These are phyloP conservation scores for Drosophila kikkawai DNA, from an alignment of 1,140 invertebrate genomes.

Conservation along the genomic window DNA sequence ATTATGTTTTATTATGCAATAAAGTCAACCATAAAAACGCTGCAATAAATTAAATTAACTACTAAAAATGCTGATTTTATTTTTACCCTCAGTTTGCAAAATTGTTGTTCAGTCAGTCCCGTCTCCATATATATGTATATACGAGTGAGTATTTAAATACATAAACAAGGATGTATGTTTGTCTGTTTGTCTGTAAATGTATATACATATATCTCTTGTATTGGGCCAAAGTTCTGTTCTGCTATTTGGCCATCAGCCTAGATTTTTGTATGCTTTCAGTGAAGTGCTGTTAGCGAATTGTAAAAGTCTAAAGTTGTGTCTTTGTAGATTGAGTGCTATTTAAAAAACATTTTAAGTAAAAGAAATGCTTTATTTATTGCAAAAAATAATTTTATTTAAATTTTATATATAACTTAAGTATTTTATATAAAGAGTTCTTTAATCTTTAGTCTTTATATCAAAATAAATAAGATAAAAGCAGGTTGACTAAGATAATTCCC, in stretches of 20 bases:
- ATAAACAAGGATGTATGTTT: conserved; percentile 38
- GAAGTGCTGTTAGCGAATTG: not conserved
- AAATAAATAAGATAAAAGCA: no score
- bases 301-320: not conserved
- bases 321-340: not conserved
- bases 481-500: not conserved
- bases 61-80: conserved; percentile 85
- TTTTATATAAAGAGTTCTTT: not conserved
- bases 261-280: conserved; percentile 19
- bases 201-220: conserved; percentile 6
- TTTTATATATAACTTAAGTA: not conserved
- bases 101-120: conserved; percentile 18
- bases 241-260: conserved; percentile 2
- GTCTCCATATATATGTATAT: conserved; percentile 1
- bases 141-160: conserved; percentile 32
- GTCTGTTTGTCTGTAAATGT: not conserved
- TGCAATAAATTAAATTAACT: conserved; percentile 85
- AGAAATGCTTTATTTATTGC: not conserved
- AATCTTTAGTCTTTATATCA: no score
- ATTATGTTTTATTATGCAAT: conserved; percentile 85
- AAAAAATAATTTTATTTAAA: not conserved
- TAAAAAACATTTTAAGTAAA: not conserved
- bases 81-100: conserved; percentile 69
- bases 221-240: conserved; percentile 26
- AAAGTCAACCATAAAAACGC: conserved; percentile 85